Base-by-base conservation (phyloP, 2,797 vertebrate genomes). In the Denticeps clupeoides region DNA sequence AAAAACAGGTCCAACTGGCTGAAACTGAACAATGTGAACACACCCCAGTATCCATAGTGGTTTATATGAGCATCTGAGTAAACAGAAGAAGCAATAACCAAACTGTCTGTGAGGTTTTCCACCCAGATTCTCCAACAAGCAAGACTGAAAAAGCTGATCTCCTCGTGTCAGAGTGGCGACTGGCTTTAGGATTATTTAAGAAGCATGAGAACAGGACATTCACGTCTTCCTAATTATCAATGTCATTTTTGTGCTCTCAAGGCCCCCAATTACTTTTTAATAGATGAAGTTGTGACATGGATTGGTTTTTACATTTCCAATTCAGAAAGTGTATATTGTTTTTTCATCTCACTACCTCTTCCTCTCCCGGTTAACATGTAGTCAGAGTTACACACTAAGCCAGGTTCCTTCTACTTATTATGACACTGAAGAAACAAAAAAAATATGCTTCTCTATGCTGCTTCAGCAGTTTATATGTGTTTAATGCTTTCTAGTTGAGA, bases 41-140 rank as follows among this genome's bases (percentile, higher is more conserved):
- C 35, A 31, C 1, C 22, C 45, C 22, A 22, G 11, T 21, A 22
- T 46, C 21, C 55, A 27, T 28, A 40, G 50, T 46, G 49, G 49
- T 42, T 38, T 33, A 16, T 7, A 37, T 55, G 21, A 28, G 41
- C 35, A 38, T 38, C 35, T 19, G 9, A 38, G 21, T 38, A 71
- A 80, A 68, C 69, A 60, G 59, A 72, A 64, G 48, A 74, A 82
- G 82, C 82, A 87, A 84, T 87, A 87, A 82, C 67, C 64, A 78
- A 77, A 79, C 75, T 73, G 64, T 80, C 43, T 64, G 65, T 63
- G 47, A 55, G 60, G 50, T 52, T 51, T 55, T 55, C 12, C 56
- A 50, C 63, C 37, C 5, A 69, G 69, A 73, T 62, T 48, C 45
- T 55, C 51, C 43, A 22, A 28, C 35, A 75, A 78, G 82, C 82